Evolutionary conservation across 2,113 vertebrate species (phyloP), one percentile per base, ranked within the genome.

Genomic region (Tupaia chinensis): DNA sequence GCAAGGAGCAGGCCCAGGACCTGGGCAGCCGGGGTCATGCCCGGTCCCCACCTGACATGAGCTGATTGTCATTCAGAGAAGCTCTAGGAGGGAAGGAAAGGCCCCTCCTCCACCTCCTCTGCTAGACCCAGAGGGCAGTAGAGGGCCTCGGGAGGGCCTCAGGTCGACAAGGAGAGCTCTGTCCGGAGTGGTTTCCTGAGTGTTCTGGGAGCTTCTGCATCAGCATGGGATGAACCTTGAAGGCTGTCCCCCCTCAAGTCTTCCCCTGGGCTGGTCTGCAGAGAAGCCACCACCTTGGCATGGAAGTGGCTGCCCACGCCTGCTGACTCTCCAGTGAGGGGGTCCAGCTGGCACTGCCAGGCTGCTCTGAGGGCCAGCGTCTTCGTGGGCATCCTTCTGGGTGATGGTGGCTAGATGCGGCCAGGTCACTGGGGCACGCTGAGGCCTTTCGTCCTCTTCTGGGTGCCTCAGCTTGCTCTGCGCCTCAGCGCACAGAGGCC

Each of bases 51-150:
- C 74, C 94, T 94, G 83, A 91, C 94, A 82, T 16, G 68, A 97
- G 96, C 95, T 96, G 97, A 98, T 98, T 98, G 97, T 98, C 97
- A 96, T 96, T 97, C 86, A 17, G 95, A 97, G 94, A 96, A 96
- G 95, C 97, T 96, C 94, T 94, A 78, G 89, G 93, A 93, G 91
- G 93, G 93, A 95, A 20, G 92, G 65, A 82, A 23, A 6, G 65
- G 68, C 60, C 92, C 95, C 86, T 93, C 61, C 77, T 87, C 87
- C 53, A 73, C 66, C 78, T 81, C 78, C 83, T 87, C 72, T 87
- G 69, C 86, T 92, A 25, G 83, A 68, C 85, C 80, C 94, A 93
- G 97, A 90, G 94, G 90, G 81, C 73, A 82, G 74, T 72, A 82
- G 89, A 82, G 89, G 81, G 76, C 60, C 83, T 79, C 54, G 68